Evolutionary conservation across 2,113 vertebrate species (phyloP).

Genomic region (Muscicapa adusta): DNA sequence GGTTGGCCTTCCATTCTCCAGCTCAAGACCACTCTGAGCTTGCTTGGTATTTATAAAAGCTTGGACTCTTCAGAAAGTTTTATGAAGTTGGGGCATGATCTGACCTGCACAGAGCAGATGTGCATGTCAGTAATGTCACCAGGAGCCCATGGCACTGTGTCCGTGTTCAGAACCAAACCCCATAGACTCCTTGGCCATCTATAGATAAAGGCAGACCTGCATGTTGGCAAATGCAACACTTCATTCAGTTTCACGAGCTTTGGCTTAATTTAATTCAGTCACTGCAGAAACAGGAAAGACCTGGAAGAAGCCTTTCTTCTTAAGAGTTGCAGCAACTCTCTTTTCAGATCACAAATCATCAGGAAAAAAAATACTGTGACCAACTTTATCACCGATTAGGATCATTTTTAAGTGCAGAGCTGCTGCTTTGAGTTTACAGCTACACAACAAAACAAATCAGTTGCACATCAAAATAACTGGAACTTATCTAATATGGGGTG

Average conservation of each 20-base stretch:
- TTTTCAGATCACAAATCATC: neutral
- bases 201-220: neutral
- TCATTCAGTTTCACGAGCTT: neutral
- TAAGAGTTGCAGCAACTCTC: neutral
- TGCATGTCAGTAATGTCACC: neutral
- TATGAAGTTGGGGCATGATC: neutral
- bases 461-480: neutral
- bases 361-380: neutral
- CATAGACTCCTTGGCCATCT: neutral
- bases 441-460: constrained; percentile 11
- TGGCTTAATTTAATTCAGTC: neutral
- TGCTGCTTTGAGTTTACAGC: neutral
- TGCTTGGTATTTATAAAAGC: neutral
- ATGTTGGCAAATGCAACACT: neutral
- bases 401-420: neutral
- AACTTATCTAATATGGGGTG: neutral
- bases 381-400: neutral
- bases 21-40: neutral
- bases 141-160: neutral
- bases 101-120: neutral
- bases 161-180: neutral
- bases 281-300: neutral
- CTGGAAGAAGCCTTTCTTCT: neutral
- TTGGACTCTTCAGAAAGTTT: neutral
- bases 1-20: neutral